phyloP scores from a whole-genome alignment of 2,113 vertebrate species.

The Murina feae region DNA sequence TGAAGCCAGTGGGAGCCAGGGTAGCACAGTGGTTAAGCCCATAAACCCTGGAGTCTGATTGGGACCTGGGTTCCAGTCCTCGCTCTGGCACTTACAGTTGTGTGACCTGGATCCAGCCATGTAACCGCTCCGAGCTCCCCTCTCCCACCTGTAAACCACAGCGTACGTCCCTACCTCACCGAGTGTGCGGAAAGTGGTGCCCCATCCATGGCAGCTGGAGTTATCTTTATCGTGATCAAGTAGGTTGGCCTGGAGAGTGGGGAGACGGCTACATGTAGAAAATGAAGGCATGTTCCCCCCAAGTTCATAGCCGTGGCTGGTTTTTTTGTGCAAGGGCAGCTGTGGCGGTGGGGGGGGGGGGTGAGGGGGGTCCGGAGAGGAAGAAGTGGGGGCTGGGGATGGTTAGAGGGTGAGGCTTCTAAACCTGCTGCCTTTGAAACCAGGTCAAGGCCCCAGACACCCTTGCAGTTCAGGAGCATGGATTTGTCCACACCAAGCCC shows the following conservation, averaged over 20 bases:
- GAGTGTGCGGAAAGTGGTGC: not conserved
- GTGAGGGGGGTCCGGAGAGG: not conserved
- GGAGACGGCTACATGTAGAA: not conserved
- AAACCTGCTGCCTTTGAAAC: not conserved
- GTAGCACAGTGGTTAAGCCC: too few species aligned
- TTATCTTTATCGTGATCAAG: not conserved
- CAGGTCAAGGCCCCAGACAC: not conserved
- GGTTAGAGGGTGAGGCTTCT: too few species aligned
- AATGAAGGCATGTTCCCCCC: not conserved
- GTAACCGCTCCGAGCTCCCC: not conserved
- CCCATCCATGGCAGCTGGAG: not conserved
- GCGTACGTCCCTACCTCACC: too few species aligned
- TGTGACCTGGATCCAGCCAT: not conserved
- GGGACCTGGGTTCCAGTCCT: not conserved
- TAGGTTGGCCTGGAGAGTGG: not conserved
- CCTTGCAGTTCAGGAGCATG: not conserved
- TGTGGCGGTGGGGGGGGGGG: too few species aligned
- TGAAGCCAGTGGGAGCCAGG: not conserved
- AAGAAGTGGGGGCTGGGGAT: not conserved
- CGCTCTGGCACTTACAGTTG: not conserved
- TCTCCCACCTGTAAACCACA: not conserved
- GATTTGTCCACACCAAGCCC: rapidly evolving
- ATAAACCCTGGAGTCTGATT: not conserved
- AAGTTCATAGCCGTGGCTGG: not conserved
- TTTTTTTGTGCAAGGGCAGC: not conserved